These are phyloP conservation scores for Naja naja DNA, from an alignment of 2,113 vertebrate species.

Conservation along the genomic window DNA sequence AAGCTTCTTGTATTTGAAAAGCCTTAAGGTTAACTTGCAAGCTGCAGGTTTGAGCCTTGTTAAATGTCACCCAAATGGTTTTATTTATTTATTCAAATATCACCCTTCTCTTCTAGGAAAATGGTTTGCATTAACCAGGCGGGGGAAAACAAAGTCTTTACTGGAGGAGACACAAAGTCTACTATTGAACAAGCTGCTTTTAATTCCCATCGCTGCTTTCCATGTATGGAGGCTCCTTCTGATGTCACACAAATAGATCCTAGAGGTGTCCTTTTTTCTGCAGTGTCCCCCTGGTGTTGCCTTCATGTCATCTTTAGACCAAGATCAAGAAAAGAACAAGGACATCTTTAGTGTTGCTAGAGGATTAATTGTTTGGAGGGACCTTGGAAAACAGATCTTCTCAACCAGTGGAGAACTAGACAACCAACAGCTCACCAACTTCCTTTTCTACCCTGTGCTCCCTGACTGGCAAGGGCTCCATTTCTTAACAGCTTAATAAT, in stretches of 20 bases:
- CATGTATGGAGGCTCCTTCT: background rate
- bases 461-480: background rate
- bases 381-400: background rate
- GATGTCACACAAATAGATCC: too few species aligned
- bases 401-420: background rate
- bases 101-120: slow-evolving; percentile 74
- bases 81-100: slow-evolving; percentile 78
- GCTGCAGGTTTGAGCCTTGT: slow-evolving; percentile 76
- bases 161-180: slow-evolving; percentile 70
- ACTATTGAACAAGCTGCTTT: slow-evolving; percentile 66
- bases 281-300: background rate
- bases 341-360: background rate
- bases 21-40: slow-evolving; percentile 76
- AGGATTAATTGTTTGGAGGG: background rate
- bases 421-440: background rate
- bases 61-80: slow-evolving; percentile 85
- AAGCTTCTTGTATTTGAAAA: slow-evolving; percentile 80
- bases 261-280: too few species aligned
- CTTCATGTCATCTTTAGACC: background rate
- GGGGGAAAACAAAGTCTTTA: slow-evolving; percentile 67
- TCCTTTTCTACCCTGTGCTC: background rate
- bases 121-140: slow-evolving; percentile 70
- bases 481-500: background rate
- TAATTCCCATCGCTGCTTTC: slow-evolving; percentile 59
- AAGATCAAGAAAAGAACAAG: background rate